A percentile compares a stretch with the other conserved stretches of the same genome.
Conservation (phyloP, 2,113 vertebrate species). For the Perca schrenkii region DNA sequence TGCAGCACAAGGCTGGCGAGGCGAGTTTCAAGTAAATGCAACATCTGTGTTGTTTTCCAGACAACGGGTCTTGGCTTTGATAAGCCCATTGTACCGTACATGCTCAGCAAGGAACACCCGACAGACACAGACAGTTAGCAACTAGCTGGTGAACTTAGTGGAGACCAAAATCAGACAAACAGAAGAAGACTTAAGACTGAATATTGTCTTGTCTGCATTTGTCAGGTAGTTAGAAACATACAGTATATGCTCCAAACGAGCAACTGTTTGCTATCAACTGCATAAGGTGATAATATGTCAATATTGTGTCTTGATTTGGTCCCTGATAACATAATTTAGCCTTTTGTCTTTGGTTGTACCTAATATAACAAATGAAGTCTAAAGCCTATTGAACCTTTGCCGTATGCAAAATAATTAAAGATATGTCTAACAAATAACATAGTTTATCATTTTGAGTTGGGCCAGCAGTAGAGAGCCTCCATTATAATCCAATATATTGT, state of each 20-base stretch:
- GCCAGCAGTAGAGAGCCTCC: background rate
- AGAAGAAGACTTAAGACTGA: background rate
- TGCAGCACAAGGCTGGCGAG: no score
- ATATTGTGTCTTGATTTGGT: background rate
- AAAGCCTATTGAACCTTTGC: background rate
- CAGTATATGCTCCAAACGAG: background rate
- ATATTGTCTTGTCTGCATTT: background rate
- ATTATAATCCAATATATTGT: background rate
- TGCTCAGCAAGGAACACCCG: background rate
- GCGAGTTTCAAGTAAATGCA: no score
- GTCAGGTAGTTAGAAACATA: background rate
- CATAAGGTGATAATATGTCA: background rate
- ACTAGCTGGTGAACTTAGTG: background rate
- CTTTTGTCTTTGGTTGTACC: background rate
- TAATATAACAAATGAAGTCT: background rate
- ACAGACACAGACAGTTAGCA: background rate
- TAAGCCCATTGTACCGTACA: background rate
- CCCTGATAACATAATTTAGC: background rate
- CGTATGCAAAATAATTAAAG: background rate
- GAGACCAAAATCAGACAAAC: background rate
- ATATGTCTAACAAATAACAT: background rate
- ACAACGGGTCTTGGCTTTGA: background rate
- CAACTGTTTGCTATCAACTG: background rate
- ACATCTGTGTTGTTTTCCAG: no score
- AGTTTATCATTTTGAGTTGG: background rate